Evolutionary conservation across 2,113 vertebrate genomes (phyloP).

Genomic region (Bucco capensis): DNA sequence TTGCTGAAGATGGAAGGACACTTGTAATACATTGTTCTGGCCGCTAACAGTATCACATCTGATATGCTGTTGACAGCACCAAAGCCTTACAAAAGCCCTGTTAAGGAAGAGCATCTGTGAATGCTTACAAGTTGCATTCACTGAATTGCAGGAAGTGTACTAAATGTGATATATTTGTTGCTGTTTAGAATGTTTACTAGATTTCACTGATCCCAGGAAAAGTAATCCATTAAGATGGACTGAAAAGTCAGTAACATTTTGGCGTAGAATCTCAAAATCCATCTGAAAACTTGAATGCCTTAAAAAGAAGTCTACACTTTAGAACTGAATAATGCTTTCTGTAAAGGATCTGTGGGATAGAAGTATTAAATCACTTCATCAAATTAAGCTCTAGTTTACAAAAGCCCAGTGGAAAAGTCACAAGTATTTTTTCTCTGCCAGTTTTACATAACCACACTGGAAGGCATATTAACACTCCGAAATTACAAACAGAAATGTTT

Average conservation of each 20-base stretch:
- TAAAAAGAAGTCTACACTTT: background rate
- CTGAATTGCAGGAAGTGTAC: constrained; percentile 18
- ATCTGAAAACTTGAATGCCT: background rate
- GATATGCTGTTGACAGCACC: background rate
- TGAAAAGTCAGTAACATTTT: background rate
- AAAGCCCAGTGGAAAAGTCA: background rate
- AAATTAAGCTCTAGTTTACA: background rate
- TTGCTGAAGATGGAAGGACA: background rate
- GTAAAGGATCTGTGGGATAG: background rate
- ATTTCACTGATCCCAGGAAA: background rate
- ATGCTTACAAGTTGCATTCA: constrained; percentile 2
- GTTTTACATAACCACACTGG: background rate
- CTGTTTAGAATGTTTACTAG: constrained; percentile 41
- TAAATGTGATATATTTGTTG: background rate
- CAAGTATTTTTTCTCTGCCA: background rate
- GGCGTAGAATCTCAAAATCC: background rate
- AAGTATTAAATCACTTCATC: background rate
- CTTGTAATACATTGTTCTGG: constrained; percentile 7
- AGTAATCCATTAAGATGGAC: background rate
- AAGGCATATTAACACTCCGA: background rate
- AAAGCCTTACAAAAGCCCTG: constrained; percentile 3
- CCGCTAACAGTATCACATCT: background rate
- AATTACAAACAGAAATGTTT: background rate
- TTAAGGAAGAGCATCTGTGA: constrained; percentile 23
- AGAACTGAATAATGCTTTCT: background rate